phyloP scores from a whole-genome alignment of 2,888 invertebrate genomes.

The Azorinus chamasolen region DNA sequence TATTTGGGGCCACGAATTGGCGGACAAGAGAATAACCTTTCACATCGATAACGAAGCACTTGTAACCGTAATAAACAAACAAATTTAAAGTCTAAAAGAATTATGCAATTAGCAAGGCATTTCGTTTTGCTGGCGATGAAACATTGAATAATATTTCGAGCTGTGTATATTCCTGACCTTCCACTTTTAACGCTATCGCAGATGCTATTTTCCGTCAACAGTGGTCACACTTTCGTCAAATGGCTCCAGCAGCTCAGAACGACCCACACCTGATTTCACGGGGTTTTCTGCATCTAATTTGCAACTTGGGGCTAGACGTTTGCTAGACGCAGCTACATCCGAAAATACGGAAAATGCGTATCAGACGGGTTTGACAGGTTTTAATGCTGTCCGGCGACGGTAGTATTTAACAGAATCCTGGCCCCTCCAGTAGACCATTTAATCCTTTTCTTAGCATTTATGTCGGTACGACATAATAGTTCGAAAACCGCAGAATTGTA shows the following conservation, averaged over 20 bases:
- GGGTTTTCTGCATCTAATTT: conserved; percentile 2
- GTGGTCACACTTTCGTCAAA: conserved; percentile 6
- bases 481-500: too few species aligned
- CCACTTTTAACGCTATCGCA: conserved; percentile 10
- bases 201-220: conserved; percentile 27
- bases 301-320: neutral
- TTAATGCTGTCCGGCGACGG: neutral
- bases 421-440: too few species aligned
- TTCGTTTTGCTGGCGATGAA: too few species aligned
- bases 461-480: too few species aligned
- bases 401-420: too few species aligned
- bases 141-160: too few species aligned
- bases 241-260: neutral
- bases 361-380: neutral
- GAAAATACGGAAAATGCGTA: conserved; percentile 4
- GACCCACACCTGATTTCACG: neutral
- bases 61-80: conserved; percentile 17
- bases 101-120: conserved; percentile 11
- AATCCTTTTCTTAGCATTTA: too few species aligned
- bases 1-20: too few species aligned
- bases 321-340: neutral
- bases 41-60: conserved; percentile 27
- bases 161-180: conserved; percentile 15
- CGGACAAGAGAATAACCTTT: too few species aligned
- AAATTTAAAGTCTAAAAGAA: conserved; percentile 23